Base-by-base conservation (phyloP, 2,113 vertebrate species). In the Lampris megalopsis region DNA sequence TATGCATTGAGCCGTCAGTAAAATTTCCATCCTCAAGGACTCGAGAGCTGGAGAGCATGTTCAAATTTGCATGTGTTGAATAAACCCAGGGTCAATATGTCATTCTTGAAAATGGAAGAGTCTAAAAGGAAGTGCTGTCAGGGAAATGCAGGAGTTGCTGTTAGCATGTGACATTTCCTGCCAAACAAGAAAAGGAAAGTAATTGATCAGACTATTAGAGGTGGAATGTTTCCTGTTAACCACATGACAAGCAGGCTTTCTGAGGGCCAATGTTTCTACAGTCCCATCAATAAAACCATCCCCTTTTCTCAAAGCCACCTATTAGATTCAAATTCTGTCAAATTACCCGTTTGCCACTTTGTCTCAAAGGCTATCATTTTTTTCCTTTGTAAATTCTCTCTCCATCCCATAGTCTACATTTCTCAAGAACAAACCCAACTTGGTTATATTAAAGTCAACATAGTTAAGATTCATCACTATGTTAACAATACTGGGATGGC, bases 301-400 rank as follows among this genome's bases (percentile, higher is more conserved):
- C 9, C 10, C 0, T 35, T 4, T 1, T 50, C 24, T 1, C 0
- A 38, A 53, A 73, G n/a, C 9, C 0, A 2, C 2, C 35, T 1
- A 63, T 35, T 10, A 0, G 68, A 89, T 87, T 87, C 70, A 91
- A 88, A 90, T 77, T 4, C 3, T 9, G 90, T 82, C 83, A 75
- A 91, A 87, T 90, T 86, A 2, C 49, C 10, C 2, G 6, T 10
- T 43, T 68, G 35, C 7, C 4, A 0, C n/a, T 36, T 1, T 57
- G 13, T 40, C 38, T 40, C 45, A 10, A 0, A 24, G 24, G 24
- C 13, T 73, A 1, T 0, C 47, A 24, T 54, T 9, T 5, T 43
- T 10, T 4, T 56, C 8, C 47, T 13, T 73, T 6, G 58, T 8
- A n/a, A 41, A 6, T n/a, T 9, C 13, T 43, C 52, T 5, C 11